Evolutionary conservation across 2,888 invertebrate genomes (phyloP).

Genomic region (Pristionchus entomophagus): DNA sequence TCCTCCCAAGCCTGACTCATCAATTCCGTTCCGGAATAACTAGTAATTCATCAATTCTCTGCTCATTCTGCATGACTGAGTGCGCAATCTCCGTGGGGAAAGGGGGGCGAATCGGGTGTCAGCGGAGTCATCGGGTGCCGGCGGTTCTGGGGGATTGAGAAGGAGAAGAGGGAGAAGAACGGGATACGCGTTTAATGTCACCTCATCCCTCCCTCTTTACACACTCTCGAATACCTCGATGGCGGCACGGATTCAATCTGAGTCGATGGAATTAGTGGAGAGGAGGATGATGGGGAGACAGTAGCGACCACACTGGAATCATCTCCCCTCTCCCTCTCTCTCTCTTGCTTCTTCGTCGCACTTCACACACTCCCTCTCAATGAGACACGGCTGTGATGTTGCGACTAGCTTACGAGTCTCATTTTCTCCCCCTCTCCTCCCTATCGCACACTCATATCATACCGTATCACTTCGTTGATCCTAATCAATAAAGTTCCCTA

Average conservation of each 20-base stretch:
- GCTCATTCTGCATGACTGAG: slow-evolving; percentile 16
- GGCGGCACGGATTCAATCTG: slow-evolving; percentile 1
- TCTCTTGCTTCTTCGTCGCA: slow-evolving; percentile 22
- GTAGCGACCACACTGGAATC: slow-evolving; percentile 48
- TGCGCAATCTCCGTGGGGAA: neutral
- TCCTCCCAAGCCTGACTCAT: neutral
- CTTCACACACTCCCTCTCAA: slow-evolving; percentile 31
- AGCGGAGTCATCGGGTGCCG: neutral
- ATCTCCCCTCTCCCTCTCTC: neutral
- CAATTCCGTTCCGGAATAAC: neutral
- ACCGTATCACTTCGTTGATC: neutral
- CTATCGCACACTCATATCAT: neutral
- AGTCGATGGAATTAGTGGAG: slow-evolving; percentile 24
- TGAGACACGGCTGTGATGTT: slow-evolving; percentile 44
- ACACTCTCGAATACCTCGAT: neutral
- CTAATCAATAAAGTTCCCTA: neutral
- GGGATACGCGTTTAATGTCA: slow-evolving; percentile 33
- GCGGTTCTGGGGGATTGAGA: too few relatives aligned
- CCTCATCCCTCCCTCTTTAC: slow-evolving; percentile 17
- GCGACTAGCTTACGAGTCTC: slow-evolving; percentile 26
- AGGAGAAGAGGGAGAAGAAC: slow-evolving; percentile 25
- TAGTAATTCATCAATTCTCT: neutral
- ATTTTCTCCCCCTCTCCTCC: neutral
- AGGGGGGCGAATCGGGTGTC: slow-evolving; percentile 5
- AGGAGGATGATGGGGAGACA: slow-evolving; percentile 22